Evolutionary conservation across 1,140 invertebrate genomes (phyloP), one percentile per base, ranked within the genome.

Genomic region (Apis cerana): DNA sequence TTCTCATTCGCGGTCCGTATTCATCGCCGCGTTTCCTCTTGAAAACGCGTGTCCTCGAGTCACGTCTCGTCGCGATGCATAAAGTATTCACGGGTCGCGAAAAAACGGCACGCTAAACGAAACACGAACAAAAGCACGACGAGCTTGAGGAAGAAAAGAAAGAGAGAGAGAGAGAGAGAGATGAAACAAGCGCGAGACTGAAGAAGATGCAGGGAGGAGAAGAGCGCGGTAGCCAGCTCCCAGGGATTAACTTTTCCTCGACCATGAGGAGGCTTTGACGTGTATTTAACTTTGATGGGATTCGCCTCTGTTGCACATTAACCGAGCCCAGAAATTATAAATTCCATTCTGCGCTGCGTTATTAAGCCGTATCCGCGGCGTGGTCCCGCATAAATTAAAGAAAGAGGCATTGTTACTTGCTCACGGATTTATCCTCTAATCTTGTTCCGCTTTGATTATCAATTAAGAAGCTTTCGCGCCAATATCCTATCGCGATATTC

Each of bases 281-380:
- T 84, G 86, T 84, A 79, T 82, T 89, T 88, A 89, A 88, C 80
- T 89, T 89, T 88, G 76, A 88, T 86, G 67, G 84, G 71, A 87
- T 76, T 86, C 7, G 80, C 56, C 69, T n/a, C 54, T n/a, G 67
- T 61, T 27, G 58, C 19, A 50, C 27, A 23, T 71, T 62, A 72
- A 61, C 15, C 12, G 50, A 71, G 58, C 58, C 43, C 11, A 23
- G 65, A 56, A 78, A 78, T 83, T 71, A 64, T 48, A 61, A 80
- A 80, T 72, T 72, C 43, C 58, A 43, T 43, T 21, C 23, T 15
- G 23, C 23, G 52, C 33, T 17, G 19, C 4, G 21, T 71, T 79
- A 52, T 56, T 61, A 64, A 72, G 64, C 27, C 54, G 10, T 9
- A 11, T 27, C 19, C 27, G 17, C 12, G 7, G 50, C 48, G 19